Evolutionary conservation across 2,888 invertebrate species (phyloP), one percentile per base, ranked within the genome.

Genomic region (Tridacna gigas): DNA sequence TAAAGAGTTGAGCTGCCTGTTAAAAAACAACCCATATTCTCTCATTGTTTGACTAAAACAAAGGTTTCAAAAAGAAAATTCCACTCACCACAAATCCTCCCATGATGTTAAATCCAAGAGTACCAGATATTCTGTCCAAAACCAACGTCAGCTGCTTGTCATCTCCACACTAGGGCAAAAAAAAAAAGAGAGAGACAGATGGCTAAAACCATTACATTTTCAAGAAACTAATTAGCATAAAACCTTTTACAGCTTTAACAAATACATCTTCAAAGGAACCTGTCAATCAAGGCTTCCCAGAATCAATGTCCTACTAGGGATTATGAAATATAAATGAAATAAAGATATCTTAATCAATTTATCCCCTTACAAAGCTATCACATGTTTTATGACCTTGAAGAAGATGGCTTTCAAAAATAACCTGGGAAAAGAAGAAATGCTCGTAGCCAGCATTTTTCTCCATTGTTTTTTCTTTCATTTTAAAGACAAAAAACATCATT

Each of bases 91-190:
- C 86, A 73, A 88, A 89, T 80, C 93, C 92, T 45, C 92, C 92
- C 91, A 92, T 93, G 79, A 93, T 92, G 87, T 92, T 93, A 81
- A 93, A 91, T 82, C 93, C 93, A 20, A 92, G 88, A 11, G 91
- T 88, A 26, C 91, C 91, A 11, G 88, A 79, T 56, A 87, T 88
- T 63, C 93, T 77, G 74, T 89, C 88, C 74, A 93, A 80, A 56
- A 88, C 89, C 63, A 92, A 65, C 48, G 87, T 89, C 69, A 88
- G 76, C 71, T 80, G 88, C 77, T 86, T 67, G 76, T 89, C 87
- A n/a, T 86, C 83, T 26, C 83, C 85, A 78, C 80, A 84, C 89
- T 89, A 56, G 56, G 9, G 63, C 13, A 25, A 63, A 63, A 63
- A 63, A 63, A 63, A 37, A 37, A 37, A 67, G 67, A 37, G 37